Conservation (phyloP, 2,113 vertebrate genomes). For the Pholis gunnellus region DNA sequence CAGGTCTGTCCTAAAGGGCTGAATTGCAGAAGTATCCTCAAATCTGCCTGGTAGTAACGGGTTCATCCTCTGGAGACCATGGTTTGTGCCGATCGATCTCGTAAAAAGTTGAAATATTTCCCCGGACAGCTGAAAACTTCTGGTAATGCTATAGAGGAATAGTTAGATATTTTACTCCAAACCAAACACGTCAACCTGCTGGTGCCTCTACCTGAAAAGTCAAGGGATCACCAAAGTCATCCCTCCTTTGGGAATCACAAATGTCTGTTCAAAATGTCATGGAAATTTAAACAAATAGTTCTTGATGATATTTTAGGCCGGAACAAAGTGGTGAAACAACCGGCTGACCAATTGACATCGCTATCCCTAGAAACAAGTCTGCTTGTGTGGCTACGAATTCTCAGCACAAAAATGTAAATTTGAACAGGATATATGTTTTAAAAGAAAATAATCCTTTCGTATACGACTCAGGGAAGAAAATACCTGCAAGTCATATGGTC, state of each 20-base stretch:
- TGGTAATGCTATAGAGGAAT: too few species aligned
- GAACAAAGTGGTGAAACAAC: not conserved
- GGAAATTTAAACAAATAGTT: not conserved
- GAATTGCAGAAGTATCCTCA: not conserved
- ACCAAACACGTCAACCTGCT: too few species aligned
- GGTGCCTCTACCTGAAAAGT: too few species aligned
- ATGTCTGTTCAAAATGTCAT: not conserved
- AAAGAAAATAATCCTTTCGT: not conserved
- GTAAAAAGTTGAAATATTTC: too few species aligned
- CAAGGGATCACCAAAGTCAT: too few species aligned
- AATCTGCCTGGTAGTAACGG: not conserved
- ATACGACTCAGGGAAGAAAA: too few species aligned
- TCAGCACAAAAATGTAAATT: not conserved
- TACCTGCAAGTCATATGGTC: too few species aligned
- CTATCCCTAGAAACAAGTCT: not conserved
- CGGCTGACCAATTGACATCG: not conserved
- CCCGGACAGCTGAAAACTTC: too few species aligned
- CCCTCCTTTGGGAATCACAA: too few species aligned
- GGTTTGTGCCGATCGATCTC: not conserved
- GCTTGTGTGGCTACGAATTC: not conserved
- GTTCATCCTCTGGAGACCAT: not conserved
- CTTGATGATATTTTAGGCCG: too few species aligned
- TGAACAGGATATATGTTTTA: not conserved
- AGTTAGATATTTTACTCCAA: too few species aligned
- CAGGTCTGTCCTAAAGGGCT: not conserved